Evolutionary conservation across 1,140 invertebrate genomes (phyloP), one percentile per base, ranked within the genome.

Genomic region (Meloidogyne hapla): DNA sequence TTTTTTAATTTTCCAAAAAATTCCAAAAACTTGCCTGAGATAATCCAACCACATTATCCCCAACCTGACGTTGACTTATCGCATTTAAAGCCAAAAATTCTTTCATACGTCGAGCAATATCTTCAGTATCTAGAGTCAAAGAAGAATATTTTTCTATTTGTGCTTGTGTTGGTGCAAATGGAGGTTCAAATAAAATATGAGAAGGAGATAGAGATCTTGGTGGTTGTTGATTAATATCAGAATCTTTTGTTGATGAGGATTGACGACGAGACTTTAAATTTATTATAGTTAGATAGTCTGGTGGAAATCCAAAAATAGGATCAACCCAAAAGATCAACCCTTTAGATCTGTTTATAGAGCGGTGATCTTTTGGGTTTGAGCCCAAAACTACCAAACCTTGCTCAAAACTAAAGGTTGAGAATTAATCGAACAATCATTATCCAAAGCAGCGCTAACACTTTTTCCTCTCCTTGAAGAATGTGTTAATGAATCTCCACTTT

Each of bases 21-120:
- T 33, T 33, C 28, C 0, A 33, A 33, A 33, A 33, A 33, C 33
- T 33, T 33, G 33, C 33, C 33, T 90, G 89, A 0, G 95, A 98
- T 63, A 99, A 89, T 0, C 96, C 96, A 63, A 99, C 90, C 15
- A 99, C 95, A 2, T 93, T 94, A 88, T 99, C 96, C 23, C 96
- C 97, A 87, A 99, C 99, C 65, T 99, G 89, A 76, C 96, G 91
- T 89, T 99, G 97, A 77, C 95, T 98, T 83, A 99, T 98, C 70
- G 95, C 98, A 89, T 97, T 98, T 88, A 98, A 94, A 82, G 93
- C 96, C 62, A 99, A 89, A 79, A 95, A 94, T 88, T 99, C 96
- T 89, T 98, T 98, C 3, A 99, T 74, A 89, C 93, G 93, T 81
- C 95, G 93, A 28, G 99, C 96, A 79, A 99, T 94, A 79, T 98